phyloP scores from a whole-genome alignment of 2,797 vertebrate genomes.

The Neosilurus mollespiculum region DNA sequence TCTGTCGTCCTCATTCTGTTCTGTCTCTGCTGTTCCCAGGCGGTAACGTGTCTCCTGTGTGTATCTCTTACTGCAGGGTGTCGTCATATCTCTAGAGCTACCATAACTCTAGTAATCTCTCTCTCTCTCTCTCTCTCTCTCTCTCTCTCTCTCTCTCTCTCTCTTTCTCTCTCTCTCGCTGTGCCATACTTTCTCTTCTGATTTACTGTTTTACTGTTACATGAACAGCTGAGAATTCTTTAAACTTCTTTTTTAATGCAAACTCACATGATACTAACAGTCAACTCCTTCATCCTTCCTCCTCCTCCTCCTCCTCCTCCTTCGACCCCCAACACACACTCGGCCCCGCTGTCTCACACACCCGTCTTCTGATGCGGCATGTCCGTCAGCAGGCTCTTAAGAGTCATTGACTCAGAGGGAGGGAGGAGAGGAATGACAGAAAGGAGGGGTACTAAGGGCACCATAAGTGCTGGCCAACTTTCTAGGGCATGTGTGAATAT shows the following conservation, averaged over 20 bases:
- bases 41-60: background rate
- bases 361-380: slow-evolving; percentile 61
- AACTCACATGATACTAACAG: slow-evolving; percentile 40
- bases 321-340: slow-evolving; percentile 26
- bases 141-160: background rate
- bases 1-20: background rate
- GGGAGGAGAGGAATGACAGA: slow-evolving; percentile 21
- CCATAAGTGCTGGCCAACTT: slow-evolving; percentile 63
- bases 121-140: background rate
- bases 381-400: slow-evolving; percentile 72
- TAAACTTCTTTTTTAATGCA: slow-evolving; percentile 37
- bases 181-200: background rate
- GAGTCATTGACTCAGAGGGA: slow-evolving; percentile 66
- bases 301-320: background rate
- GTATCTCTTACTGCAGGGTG: slow-evolving; percentile 27
- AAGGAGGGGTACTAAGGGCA: slow-evolving; percentile 47
- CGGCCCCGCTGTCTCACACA: slow-evolving; percentile 19
- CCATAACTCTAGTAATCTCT: background rate
- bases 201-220: slow-evolving; percentile 44
- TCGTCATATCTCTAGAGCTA: slow-evolving; percentile 29
- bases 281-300: slow-evolving; percentile 6
- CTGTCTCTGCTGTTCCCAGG: slow-evolving; percentile 6
- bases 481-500: slow-evolving; percentile 58
- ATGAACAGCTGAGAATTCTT: slow-evolving; percentile 54
- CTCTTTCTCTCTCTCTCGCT: background rate